These are phyloP conservation scores for Callyntrura sp. DNA, from an alignment of 2,888 invertebrate genomes.

Conservation along the genomic window DNA sequence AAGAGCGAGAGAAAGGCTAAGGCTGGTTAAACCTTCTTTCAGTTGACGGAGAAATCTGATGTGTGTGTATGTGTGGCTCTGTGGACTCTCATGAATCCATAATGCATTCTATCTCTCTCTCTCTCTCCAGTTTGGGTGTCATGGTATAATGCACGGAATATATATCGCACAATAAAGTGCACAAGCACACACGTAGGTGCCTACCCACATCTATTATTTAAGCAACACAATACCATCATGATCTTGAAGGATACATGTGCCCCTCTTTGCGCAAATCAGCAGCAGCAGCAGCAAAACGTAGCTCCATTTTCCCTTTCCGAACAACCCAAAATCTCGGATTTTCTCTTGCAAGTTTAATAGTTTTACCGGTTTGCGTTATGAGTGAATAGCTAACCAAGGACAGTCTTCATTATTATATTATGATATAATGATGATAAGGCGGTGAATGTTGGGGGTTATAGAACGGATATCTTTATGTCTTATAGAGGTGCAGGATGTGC, in stretches of 20 bases:
- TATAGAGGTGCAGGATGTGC: neutral
- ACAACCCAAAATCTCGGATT: constrained; percentile 47
- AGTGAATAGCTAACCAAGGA: neutral
- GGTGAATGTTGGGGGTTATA: neutral
- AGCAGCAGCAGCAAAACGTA: constrained; percentile 1
- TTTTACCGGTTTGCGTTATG: constrained; percentile 14
- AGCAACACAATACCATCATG: constrained; percentile 30
- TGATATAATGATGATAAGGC: constrained; percentile 25
- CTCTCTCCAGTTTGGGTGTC: constrained; percentile 29
- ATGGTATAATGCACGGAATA: constrained; percentile 14
- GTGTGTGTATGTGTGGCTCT: constrained; percentile 42
- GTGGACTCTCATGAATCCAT: constrained; percentile 78
- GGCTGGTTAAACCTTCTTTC: constrained; percentile 59
- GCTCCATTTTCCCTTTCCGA: constrained; percentile 26
- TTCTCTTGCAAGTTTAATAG: constrained; percentile 51
- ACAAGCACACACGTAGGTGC: neutral
- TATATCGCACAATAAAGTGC: constrained; percentile 1
- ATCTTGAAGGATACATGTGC: constrained; percentile 39
- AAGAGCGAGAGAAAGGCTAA: constrained; percentile 47
- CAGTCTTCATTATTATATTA: constrained; percentile 13
- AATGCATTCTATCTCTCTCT: constrained; percentile 66
- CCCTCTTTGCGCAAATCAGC: constrained; percentile 39
- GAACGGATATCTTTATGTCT: neutral
- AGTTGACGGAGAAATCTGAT: constrained; percentile 55
- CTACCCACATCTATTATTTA: constrained; percentile 16